These are phyloP conservation scores for Hirundichthys speculiger DNA, from an alignment of 2,113 vertebrate genomes.

Conservation along the genomic window DNA sequence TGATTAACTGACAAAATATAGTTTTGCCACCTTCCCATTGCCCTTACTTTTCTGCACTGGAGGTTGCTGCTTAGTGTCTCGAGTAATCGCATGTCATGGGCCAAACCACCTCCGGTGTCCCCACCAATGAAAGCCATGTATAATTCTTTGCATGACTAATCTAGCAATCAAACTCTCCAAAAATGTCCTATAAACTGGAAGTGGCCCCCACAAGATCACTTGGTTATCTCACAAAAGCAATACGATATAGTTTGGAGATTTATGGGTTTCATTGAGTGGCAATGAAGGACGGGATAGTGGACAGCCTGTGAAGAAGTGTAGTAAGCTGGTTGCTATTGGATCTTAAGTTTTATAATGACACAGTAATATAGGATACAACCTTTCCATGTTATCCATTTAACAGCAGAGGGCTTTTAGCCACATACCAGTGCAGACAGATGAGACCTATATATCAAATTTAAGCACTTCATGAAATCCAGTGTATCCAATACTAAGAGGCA, in stretches of 20 bases:
- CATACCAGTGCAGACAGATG: slow-evolving; percentile 14
- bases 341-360: slow-evolving; percentile 6
- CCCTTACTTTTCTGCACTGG: no score
- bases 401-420: neutral
- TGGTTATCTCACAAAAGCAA: neutral
- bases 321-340: neutral
- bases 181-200: neutral
- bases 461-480: slow-evolving; percentile 23
- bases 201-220: neutral
- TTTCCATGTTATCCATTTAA: slow-evolving; percentile 6
- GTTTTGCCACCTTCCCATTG: no score
- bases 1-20: no score
- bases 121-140: no score
- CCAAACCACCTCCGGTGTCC: no score
- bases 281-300: neutral
- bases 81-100: no score
- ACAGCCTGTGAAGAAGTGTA: neutral
- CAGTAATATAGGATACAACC: neutral
- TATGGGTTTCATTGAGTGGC: neutral
- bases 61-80: no score
- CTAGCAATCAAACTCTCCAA: neutral
- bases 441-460: slow-evolving; percentile 47
- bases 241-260: neutral
- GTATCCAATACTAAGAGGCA: slow-evolving; percentile 6
- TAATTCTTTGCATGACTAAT: neutral